Conservation (phyloP, 2,113 vertebrate species). For the Sorex araneus region DNA sequence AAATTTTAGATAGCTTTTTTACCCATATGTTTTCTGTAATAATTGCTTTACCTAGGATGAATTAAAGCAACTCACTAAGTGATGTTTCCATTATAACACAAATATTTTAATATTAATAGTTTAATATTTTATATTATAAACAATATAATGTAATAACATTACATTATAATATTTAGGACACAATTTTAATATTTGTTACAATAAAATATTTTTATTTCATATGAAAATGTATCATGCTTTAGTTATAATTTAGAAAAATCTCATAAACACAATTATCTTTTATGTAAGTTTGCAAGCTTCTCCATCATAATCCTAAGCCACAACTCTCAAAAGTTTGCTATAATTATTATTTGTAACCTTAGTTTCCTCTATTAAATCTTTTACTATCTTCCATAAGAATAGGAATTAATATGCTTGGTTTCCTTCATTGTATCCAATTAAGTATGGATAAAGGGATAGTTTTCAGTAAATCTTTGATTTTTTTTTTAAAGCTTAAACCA, state of each 20-base stretch:
- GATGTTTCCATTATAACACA: not conserved
- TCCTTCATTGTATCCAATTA: not conserved
- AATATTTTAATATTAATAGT: no score
- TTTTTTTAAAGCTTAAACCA: slow-evolving; percentile 42
- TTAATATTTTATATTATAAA: no score
- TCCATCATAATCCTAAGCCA: not conserved
- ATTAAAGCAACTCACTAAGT: not conserved
- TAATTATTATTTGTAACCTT: slow-evolving; percentile 29
- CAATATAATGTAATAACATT: no score
- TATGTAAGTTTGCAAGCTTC: slow-evolving; percentile 4
- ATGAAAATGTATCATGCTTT: not conserved
- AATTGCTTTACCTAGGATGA: slow-evolving; percentile 44
- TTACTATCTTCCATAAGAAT: not conserved
- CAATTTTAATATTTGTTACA: not conserved
- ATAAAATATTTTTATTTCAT: slow-evolving; percentile 10
- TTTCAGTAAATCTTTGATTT: not conserved
- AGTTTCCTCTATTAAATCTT: slow-evolving; percentile 17
- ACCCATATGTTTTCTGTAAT: not conserved
- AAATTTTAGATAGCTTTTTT: not conserved
- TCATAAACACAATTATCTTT: not conserved
- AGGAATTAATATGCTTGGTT: not conserved
- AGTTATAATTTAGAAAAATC: not conserved
- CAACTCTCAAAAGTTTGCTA: not conserved
- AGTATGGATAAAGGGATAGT: not conserved
- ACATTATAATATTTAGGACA: no score